These are phyloP conservation scores for Tetragnatha montana DNA, from an alignment of 2,888 invertebrate species.

Conservation along the genomic window DNA sequence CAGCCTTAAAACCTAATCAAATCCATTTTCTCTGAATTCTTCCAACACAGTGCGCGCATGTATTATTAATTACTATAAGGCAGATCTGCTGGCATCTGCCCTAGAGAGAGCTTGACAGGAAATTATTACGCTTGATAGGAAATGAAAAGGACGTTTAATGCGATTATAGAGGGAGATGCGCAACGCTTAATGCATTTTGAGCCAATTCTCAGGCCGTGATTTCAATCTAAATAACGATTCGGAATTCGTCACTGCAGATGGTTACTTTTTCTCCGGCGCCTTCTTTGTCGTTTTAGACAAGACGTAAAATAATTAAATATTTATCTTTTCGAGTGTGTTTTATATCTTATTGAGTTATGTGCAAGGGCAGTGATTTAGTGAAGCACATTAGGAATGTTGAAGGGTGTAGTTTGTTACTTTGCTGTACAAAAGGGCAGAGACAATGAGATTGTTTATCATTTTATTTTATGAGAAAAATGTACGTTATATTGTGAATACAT, in stretches of 20 bases:
- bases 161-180: neutral
- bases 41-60: neutral
- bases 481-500: too few relatives aligned
- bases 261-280: neutral
- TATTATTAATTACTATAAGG: neutral
- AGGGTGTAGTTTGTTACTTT: too few relatives aligned
- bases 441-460: too few relatives aligned
- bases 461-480: too few relatives aligned
- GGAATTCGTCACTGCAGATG: neutral
- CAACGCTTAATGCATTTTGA: neutral
- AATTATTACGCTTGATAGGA: conserved; percentile 36
- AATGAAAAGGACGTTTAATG: conserved; percentile 33
- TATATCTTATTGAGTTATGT: too few relatives aligned
- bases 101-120: conserved; percentile 17
- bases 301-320: neutral
- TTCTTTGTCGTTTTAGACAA: neutral
- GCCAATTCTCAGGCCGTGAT: neutral
- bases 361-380: too few relatives aligned
- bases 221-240: neutral
- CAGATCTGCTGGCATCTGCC: neutral
- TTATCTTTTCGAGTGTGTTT: neutral
- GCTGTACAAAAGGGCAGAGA: too few relatives aligned
- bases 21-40: neutral
- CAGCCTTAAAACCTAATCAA: neutral
- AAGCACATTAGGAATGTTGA: too few relatives aligned